phyloP scores from a whole-genome alignment of 2,797 vertebrate genomes.

The Scyliorhinus canicula region DNA sequence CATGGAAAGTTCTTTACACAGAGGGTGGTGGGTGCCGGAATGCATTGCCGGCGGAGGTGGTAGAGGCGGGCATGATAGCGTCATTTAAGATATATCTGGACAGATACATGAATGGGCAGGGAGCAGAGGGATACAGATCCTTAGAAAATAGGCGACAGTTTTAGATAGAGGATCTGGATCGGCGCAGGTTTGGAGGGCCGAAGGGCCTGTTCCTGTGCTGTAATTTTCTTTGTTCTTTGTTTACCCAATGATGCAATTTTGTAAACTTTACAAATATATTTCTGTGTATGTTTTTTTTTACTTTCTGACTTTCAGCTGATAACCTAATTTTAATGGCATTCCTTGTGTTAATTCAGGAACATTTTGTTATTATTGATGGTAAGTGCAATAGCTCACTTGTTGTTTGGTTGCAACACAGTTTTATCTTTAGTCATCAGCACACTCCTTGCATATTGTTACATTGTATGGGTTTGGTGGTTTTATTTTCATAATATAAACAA shows the following conservation, averaged over 20 bases:
- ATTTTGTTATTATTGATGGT: not conserved
- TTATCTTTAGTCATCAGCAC: slow-evolving; percentile 22
- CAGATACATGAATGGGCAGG: too few relatives aligned
- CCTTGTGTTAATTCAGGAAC: not conserved
- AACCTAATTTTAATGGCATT: not conserved
- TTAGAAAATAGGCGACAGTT: too few relatives aligned
- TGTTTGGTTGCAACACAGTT: not conserved
- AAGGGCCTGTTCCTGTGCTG: too few relatives aligned
- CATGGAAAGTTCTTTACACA: too few relatives aligned
- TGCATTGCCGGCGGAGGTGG: too few relatives aligned
- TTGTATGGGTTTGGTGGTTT: slow-evolving; percentile 18
- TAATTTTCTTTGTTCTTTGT: too few relatives aligned
- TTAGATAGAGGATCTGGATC: too few relatives aligned
- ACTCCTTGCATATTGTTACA: not conserved
- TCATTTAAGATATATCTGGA: too few relatives aligned
- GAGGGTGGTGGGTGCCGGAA: too few relatives aligned
- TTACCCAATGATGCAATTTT: not conserved
- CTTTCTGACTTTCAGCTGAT: not conserved
- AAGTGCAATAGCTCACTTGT: not conserved
- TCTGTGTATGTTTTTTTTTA: not conserved
- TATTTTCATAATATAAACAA: slow-evolving; percentile 37
- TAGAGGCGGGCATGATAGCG: too few relatives aligned
- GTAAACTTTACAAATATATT: not conserved
- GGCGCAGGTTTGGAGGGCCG: too few relatives aligned
- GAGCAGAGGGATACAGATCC: too few relatives aligned